Evolutionary conservation across 2,888 invertebrate genomes (phyloP), one percentile per base, ranked within the genome.

Genomic region (Agrenia bidenticulata): DNA sequence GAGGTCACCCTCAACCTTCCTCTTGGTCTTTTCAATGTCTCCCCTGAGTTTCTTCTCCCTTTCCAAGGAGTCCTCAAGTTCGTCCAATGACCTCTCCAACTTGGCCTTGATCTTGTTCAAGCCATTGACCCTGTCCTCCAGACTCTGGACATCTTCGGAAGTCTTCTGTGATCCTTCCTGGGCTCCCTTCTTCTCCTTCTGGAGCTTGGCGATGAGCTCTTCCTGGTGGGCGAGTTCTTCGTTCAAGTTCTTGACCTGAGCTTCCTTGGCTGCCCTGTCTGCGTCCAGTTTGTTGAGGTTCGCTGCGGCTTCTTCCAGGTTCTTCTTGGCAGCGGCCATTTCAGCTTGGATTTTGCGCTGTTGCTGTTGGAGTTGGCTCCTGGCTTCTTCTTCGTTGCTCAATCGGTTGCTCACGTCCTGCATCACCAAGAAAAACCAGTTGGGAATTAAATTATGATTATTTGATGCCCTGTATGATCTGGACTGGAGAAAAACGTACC

Each of bases 161-260:
- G 60, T 60, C 19, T 60, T 45, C 21, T 60, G 60, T 21, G 50
- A 11, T 5, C 39, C 51, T 37, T 60, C 60, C 23, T 60, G 60
- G 11, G 27, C 51, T 79, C 79, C 77, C 84, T 78, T 85, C 80
- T 83, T 83, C 72, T 84, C 84, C 77, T 84, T 84, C 77, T 80
- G 80, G 72, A 84, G 77, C 77, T 84, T 84, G 77, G 81, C 81
- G 73, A 85, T 81, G 63, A 80, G 79, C 70, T 85, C 84, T 73
- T 85, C 85, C 77, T 85, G 84, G 63, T 80, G 81, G 53, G 83
- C 82, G 80, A 84, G 83, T 77, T 85, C 84, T 64, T 84, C 85
- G 73, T 84, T 79, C 60, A 79, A 68, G 72, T 77, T 78, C 39
- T 78, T 75, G 77, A 83, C 82, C 77, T 82, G 82, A 76, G 82